Conservation (phyloP, 2,888 invertebrate species). For the Thysanoteuthis rhombus region DNA sequence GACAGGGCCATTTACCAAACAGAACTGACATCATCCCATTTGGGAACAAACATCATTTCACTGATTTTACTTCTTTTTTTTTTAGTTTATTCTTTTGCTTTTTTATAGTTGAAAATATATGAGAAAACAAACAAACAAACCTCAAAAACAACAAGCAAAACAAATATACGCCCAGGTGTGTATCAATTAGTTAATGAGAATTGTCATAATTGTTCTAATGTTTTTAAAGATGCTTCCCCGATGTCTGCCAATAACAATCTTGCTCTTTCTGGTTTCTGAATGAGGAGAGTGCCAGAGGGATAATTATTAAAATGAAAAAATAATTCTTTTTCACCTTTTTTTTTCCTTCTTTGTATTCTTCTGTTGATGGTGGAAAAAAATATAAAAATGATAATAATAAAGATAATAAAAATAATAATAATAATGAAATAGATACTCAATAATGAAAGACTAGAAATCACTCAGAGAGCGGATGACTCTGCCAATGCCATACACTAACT, state of each 20-base stretch:
- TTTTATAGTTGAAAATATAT: neutral
- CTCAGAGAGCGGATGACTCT: no score
- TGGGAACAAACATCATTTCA: neutral
- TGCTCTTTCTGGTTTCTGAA: no score
- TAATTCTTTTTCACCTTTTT: no score
- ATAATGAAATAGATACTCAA: no score
- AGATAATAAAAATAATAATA: no score
- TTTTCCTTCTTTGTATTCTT: no score
- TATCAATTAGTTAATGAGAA: neutral
- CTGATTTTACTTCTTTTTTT: neutral
- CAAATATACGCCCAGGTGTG: neutral
- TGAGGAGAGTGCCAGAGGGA: no score
- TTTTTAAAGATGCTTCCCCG: neutral
- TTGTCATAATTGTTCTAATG: neutral
- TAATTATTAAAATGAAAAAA: no score
- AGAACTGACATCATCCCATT: neutral
- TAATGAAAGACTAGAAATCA: no score
- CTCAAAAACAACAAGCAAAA: neutral
- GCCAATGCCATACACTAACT: no score
- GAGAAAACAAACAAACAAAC: neutral
- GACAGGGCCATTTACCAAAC: neutral
- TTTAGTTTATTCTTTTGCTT: rapidly evolving
- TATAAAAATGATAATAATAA: no score
- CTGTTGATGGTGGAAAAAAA: no score
- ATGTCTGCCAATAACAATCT: neutral